A percentile compares a stretch with the other conserved stretches of the same genome.
These are phyloP conservation scores for Grus americana DNA, from an alignment of 2,113 vertebrate genomes.

Conservation along the genomic window DNA sequence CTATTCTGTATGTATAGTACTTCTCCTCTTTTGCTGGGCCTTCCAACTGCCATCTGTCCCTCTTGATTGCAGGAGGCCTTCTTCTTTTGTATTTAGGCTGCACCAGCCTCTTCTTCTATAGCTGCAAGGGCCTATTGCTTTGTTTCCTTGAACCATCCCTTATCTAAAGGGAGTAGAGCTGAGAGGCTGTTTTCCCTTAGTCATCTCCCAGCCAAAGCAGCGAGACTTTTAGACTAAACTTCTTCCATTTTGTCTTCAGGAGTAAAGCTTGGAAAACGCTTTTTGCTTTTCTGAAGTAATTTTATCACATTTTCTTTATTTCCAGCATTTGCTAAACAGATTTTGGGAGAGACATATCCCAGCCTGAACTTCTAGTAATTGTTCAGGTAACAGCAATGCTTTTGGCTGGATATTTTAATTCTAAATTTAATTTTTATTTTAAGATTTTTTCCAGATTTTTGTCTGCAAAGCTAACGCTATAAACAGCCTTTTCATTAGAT, in stretches of 20 bases:
- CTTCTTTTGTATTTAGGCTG: not conserved
- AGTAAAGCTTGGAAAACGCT: not conserved
- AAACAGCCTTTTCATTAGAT: not conserved
- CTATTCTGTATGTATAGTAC: not conserved
- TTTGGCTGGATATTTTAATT: not conserved
- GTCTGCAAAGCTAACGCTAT: not conserved
- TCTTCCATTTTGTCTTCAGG: not conserved
- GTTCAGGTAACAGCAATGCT: not conserved
- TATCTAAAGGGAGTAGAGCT: not conserved
- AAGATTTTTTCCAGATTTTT: not conserved
- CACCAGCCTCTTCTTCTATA: not conserved
- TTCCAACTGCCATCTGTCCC: not conserved
- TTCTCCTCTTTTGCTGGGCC: not conserved
- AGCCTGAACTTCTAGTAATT: not conserved
- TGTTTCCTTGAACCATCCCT: not conserved
- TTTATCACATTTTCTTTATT: not conserved
- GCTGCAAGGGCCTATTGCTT: not conserved
- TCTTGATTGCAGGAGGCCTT: not conserved
- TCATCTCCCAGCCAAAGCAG: not conserved
- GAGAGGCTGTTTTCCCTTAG: not conserved
- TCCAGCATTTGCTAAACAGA: not conserved
- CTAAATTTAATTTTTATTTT: not conserved
- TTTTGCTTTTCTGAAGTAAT: not conserved
- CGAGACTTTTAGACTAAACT: not conserved
- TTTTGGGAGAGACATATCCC: not conserved